Evolutionary conservation across 2,888 invertebrate species (phyloP).

Genomic region (Aphodius sticticus): DNA sequence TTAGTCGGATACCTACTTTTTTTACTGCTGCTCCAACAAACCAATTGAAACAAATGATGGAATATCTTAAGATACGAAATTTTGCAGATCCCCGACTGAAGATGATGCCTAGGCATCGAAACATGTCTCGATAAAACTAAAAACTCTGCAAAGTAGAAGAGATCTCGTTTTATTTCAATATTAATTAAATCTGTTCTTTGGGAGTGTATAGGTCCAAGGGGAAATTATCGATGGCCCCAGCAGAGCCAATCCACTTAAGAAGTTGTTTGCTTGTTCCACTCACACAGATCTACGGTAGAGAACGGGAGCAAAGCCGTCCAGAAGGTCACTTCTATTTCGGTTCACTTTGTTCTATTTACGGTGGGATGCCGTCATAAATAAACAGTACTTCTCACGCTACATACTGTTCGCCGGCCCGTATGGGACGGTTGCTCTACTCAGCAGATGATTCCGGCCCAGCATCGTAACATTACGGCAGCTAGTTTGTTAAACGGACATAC

Average conservation of each 20-base stretch:
- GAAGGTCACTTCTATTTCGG: slow-evolving; percentile 28
- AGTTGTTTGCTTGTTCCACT: slow-evolving; percentile 4
- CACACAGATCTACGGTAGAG: neutral
- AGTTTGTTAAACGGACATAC: neutral
- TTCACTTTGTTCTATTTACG: slow-evolving; percentile 29
- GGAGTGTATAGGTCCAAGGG: neutral
- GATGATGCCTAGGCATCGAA: too few species aligned
- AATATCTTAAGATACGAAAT: too few species aligned
- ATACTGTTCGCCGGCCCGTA: too few species aligned
- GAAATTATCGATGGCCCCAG: neutral
- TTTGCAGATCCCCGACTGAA: too few species aligned
- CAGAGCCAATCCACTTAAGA: neutral
- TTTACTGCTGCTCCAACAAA: too few species aligned
- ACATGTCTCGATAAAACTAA: too few species aligned
- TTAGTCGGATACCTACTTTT: too few species aligned
- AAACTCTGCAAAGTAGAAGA: too few species aligned
- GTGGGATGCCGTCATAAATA: slow-evolving; percentile 24
- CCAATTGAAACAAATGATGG: too few species aligned
- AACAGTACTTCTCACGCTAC: slow-evolving; percentile 7
- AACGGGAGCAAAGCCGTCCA: slow-evolving; percentile 9
- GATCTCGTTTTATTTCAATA: too few species aligned
- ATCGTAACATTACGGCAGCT: neutral
- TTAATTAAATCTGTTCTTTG: neutral
- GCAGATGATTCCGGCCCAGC: neutral
- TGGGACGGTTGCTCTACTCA: neutral